Conservation (phyloP, 2,113 vertebrate species). For the Dromas ardeola region DNA sequence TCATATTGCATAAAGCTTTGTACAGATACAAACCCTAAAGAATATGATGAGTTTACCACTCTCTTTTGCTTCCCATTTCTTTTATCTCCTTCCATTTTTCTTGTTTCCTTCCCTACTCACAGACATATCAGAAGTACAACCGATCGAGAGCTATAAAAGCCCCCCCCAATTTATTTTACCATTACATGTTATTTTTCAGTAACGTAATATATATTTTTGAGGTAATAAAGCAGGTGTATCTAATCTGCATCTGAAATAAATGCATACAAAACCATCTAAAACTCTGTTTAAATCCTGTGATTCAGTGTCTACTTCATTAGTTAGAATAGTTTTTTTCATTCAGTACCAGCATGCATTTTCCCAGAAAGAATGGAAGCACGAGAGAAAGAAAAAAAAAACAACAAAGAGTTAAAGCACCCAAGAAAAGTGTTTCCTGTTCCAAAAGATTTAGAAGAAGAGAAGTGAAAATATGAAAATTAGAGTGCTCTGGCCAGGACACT, state of each 20-base stretch:
- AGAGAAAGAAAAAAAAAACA: background rate
- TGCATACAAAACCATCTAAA: background rate
- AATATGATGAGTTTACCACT: background rate
- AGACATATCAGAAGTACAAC: background rate
- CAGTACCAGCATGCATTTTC: background rate
- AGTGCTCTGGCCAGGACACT: background rate
- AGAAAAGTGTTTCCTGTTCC: background rate
- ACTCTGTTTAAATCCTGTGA: background rate
- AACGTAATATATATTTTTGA: background rate
- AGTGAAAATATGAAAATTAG: background rate
- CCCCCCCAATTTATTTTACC: background rate
- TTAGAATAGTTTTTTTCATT: background rate
- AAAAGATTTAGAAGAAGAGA: background rate
- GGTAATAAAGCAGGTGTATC: background rate
- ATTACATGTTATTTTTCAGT: background rate
- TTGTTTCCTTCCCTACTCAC: background rate
- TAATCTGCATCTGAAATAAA: background rate
- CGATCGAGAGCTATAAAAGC: background rate
- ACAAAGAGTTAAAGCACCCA: background rate
- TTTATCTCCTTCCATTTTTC: background rate
- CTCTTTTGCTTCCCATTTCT: background rate
- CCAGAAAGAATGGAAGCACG: background rate
- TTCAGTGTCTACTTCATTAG: background rate
- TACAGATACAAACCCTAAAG: background rate
- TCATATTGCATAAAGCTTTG: background rate